Base-by-base conservation (phyloP, 2,888 invertebrate genomes). In the Drosophila phalerata region DNA sequence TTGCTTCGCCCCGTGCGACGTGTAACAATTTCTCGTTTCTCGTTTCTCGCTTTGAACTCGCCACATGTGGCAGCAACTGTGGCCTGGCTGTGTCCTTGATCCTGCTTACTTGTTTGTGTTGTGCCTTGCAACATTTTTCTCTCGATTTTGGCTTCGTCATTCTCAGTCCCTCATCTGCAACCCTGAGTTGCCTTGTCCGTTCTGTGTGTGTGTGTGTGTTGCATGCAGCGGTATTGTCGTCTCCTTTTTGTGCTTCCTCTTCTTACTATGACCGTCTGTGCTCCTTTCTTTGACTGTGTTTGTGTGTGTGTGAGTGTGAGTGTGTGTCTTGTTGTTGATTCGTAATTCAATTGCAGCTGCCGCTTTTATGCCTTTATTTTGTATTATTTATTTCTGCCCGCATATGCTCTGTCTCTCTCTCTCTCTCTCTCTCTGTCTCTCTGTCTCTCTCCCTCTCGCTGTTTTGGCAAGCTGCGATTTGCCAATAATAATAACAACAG, bases 311-410 rank as follows among this genome's bases (percentile, higher is more conserved):
- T 22, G 45, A 60, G 48, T 38, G 49, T 63, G 63, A 67, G 64
- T 60, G 58, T 69, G 53, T 57, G 58, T 53, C 47, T 57, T 62
- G 42, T 68, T 49, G 73, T 73, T 74, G 68, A 43, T 64, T 61
- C 69, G 81, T 88, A 86, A 89, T 86, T 89, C 72, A 88, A 87
- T 85, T 90, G 90, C 91, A 91, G 91, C 91, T 91, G 91, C 90
- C 79, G 81, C 86, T 85, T 86, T 82, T 77, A 19, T 79, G 70
- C 66, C 73, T 86, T 72, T 77, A 55, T 65, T 60, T 60, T 61
- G 15, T 57, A 45, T 42, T 68, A 51, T 69, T 77, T 55, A n/a
- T 60, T 72, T 72, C 58, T 73, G 69, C 67, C 48, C 53, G 43
- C 61, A 34, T 38, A 51, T 48, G 62, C 17, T 65, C 37, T 25